Conservation (phyloP, 2,888 invertebrate species). For the Hypolimnas misippus region DNA sequence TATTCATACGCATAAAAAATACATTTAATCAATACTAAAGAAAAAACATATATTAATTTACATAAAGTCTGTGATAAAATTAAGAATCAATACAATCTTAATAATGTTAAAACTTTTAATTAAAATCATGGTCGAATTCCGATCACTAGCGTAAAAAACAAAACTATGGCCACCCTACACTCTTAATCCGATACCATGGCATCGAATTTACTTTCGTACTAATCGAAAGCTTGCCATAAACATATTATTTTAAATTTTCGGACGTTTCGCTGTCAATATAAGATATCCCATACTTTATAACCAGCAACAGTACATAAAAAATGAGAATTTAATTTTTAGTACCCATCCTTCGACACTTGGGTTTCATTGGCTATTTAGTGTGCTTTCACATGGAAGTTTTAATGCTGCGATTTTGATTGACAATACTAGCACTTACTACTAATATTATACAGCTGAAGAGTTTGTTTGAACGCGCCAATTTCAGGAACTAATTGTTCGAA, state of each 20-base stretch:
- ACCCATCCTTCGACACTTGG: conserved; percentile 9
- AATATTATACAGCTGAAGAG: too few species aligned
- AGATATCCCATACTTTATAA: conserved; percentile 17
- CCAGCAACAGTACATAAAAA: conserved; percentile 31
- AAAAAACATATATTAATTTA: too few species aligned
- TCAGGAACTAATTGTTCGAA: too few species aligned
- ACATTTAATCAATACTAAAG: too few species aligned
- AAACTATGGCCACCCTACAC: conserved; percentile 38
- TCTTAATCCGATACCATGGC: conserved; percentile 41
- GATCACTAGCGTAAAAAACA: too few species aligned
- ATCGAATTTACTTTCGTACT: conserved; percentile 41
- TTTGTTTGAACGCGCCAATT: too few species aligned
- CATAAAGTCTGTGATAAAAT: too few species aligned
- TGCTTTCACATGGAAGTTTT: not conserved
- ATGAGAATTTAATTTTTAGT: conserved; percentile 31
- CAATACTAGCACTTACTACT: too few species aligned
- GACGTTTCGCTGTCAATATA: conserved; percentile 32
- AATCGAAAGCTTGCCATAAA: conserved; percentile 41
- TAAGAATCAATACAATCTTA: too few species aligned
- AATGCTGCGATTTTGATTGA: not conserved
- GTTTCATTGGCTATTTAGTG: not conserved
- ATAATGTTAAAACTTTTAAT: too few species aligned
- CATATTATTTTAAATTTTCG: conserved; percentile 44
- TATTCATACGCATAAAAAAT: too few species aligned
- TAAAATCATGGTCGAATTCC: too few species aligned